Evolutionary conservation across 2,888 invertebrate species (phyloP).

Genomic region (Torymus texanus): DNA sequence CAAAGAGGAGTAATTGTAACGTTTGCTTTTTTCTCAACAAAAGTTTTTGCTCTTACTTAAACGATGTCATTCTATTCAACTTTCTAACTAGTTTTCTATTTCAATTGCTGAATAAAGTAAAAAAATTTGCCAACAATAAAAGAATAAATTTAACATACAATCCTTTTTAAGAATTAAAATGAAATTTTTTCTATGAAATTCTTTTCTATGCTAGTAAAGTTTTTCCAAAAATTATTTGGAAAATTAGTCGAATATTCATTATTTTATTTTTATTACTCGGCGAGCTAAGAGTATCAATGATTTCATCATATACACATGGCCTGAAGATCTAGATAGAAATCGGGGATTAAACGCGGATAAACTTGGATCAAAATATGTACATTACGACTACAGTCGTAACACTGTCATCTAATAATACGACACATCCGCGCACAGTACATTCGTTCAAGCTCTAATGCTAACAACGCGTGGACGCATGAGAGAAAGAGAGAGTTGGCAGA

Average conservation of each 20-base stretch:
- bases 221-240: no score
- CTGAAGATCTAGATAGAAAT: background rate
- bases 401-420: slow-evolving; percentile 2
- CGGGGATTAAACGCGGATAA: background rate
- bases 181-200: no score
- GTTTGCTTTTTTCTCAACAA: background rate
- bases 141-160: background rate
- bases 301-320: background rate
- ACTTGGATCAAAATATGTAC: slow-evolving; percentile 7
- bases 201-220: no score
- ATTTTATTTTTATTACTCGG: slow-evolving; percentile 14
- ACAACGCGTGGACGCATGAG: background rate
- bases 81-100: background rate
- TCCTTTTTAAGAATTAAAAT: no score
- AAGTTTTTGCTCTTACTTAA: background rate
- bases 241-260: no score
- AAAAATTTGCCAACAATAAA: background rate
- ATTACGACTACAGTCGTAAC: background rate
- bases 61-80: background rate
- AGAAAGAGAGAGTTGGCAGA: background rate
- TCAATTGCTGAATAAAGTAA: no score
- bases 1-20: background rate
- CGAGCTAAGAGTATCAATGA: no score
- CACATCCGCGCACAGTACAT: background rate
- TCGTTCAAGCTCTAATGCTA: background rate